Conservation (phyloP, 2,888 invertebrate species). For the Rambutsinella grinnellia region DNA sequence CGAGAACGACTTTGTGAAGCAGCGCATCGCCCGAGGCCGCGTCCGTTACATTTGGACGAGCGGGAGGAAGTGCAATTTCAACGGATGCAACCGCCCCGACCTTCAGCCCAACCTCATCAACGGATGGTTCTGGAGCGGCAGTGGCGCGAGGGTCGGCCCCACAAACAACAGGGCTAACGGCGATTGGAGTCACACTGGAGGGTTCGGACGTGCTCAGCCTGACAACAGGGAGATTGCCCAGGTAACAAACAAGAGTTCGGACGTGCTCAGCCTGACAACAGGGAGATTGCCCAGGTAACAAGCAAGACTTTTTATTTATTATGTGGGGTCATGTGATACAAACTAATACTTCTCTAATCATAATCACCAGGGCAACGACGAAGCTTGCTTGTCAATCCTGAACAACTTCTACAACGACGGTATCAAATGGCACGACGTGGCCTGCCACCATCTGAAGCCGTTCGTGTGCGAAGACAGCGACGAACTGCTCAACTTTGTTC, state of each 20-base stretch:
- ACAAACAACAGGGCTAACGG: conserved; percentile 91
- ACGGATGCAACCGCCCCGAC: conserved; percentile 83
- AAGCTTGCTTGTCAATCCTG: conserved; percentile 85
- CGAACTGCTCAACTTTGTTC: conserved; percentile 87
- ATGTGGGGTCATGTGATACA: neutral
- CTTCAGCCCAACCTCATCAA: conserved; percentile 87
- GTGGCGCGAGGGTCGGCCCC: conserved; percentile 86
- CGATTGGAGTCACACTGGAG: conserved; percentile 92
- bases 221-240: conserved; percentile 82
- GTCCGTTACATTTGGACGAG: conserved; percentile 94
- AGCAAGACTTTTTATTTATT: no score
- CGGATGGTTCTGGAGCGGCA: conserved; percentile 95
- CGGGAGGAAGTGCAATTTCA: conserved; percentile 92
- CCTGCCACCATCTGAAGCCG: conserved; percentile 93
- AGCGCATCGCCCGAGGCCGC: conserved; percentile 77
- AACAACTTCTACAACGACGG: conserved; percentile 96
- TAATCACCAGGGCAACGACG: conserved; percentile 77
- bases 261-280: conserved; percentile 88
- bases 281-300: conserved; percentile 73
- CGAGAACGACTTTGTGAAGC: conserved; percentile 91
- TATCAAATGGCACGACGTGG: conserved; percentile 94
- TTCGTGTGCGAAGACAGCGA: conserved; percentile 92
- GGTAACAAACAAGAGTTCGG: conserved; percentile 79
- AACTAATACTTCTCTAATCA: conserved; percentile 10
- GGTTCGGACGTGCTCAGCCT: conserved; percentile 89